Evolutionary conservation across 2,113 vertebrate genomes (phyloP), one percentile per base, ranked within the genome.

Genomic region (Anseranas semipalmata): DNA sequence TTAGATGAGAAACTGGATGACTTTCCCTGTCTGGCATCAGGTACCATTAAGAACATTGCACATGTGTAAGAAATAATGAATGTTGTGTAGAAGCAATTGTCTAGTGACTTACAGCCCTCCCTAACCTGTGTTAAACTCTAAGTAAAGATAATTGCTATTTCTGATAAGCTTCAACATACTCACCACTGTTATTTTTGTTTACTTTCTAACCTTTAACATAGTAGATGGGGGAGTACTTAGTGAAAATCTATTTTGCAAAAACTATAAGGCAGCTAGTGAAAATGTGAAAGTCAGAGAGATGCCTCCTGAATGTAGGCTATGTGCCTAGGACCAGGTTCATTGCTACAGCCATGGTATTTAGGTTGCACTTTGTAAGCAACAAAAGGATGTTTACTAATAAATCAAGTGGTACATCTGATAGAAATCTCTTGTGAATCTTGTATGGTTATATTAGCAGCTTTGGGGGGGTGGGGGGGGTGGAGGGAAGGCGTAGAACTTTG

Each of bases 401-500:
- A 66, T 37, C 13, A 65, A 39, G 41, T 8, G 43, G 4, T 53
- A 59, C 37, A 77, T 55, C 12, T 56, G 37, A 43, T 2, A 6
- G 0, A 5, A 0, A 7, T 9, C n/a, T 74, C 50, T 46, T 16
- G 13, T 32, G 9, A 25, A 6, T 59, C 7, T 65, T 87, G 32
- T 85, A 5, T 9, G 12, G 17, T 73, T 82, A 15, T 21, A 12
- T 60, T 41, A 68, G 13, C 11, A 80, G 21, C 2, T 1, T 25
- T 3, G 15, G 5, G 3, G 12, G 5, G 4, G n/a, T 19, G 6
- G 13, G 8, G n/a, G n/a, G n/a, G n/a, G n/a, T n/a, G n/a, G n/a
- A n/a, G n/a, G n/a, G n/a, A n/a, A n/a, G 48, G 48, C 24, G 60
- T 37, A 63, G 7, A 53, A 2, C 15, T 67, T 25, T 4, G 21